These are phyloP conservation scores for Laticauda laticaudata DNA, from an alignment of 2,113 vertebrate genomes.

Conservation along the genomic window DNA sequence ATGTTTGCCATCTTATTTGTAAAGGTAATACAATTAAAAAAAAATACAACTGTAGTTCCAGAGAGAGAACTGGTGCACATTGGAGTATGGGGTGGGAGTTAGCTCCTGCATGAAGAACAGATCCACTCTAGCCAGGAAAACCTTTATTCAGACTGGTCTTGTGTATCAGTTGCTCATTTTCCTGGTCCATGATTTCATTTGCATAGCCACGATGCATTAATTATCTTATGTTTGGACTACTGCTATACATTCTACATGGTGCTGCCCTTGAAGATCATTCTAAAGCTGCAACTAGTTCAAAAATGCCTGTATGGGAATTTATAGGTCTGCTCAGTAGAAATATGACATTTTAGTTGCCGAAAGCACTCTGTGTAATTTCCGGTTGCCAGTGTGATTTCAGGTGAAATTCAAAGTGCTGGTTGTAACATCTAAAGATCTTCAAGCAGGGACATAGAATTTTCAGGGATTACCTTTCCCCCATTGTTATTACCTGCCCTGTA, in stretches of 20 bases:
- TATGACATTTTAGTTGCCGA: neutral
- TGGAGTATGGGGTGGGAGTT: neutral
- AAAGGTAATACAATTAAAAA: neutral
- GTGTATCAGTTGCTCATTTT: neutral
- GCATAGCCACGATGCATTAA: neutral
- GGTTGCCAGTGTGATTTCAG: neutral
- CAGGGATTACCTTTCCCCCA: neutral
- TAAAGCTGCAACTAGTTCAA: neutral
- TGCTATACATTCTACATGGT: neutral
- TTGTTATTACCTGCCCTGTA: neutral
- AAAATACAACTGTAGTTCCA: neutral
- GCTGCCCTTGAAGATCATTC: neutral
- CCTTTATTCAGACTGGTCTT: neutral
- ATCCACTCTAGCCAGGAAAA: neutral
- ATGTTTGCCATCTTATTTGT: neutral
- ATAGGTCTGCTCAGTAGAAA: neutral
- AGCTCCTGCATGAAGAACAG: neutral
- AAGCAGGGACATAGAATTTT: neutral
- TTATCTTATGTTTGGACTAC: neutral
- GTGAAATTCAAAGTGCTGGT: neutral
- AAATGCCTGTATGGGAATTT: neutral
- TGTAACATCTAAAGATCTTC: neutral
- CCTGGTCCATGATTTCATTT: neutral
- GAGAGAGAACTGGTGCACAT: neutral
- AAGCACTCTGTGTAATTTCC: neutral